These are phyloP conservation scores for Chlorops oryzae DNA, from an alignment of 1,140 invertebrate genomes.

Conservation along the genomic window DNA sequence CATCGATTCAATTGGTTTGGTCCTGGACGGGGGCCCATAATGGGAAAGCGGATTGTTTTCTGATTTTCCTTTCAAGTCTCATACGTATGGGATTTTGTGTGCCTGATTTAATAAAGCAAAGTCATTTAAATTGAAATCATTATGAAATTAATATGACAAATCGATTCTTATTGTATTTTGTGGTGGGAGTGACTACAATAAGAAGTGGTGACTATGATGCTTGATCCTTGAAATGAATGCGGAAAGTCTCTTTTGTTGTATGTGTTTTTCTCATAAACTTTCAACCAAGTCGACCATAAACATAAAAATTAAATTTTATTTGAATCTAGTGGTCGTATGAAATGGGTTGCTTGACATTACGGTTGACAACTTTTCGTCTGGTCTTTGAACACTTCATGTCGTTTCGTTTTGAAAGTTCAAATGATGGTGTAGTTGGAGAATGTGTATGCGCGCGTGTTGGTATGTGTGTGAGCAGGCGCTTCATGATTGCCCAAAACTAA, in stretches of 20 bases:
- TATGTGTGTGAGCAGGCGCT: not conserved
- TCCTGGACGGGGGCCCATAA: too few species aligned
- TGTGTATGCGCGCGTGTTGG: not conserved
- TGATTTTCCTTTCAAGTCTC: not conserved
- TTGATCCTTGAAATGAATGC: too few species aligned
- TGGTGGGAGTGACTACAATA: too few species aligned
- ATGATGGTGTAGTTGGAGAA: constrained; percentile 22
- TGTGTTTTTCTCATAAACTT: too few species aligned
- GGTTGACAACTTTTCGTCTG: constrained; percentile 39
- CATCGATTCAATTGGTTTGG: not conserved
- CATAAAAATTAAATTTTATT: too few species aligned
- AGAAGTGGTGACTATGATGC: too few species aligned
- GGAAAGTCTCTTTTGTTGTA: too few species aligned
- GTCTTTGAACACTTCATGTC: constrained; percentile 11
- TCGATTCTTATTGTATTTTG: constrained; percentile 11
- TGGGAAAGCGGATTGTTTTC: too few species aligned
- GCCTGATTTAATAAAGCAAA: constrained; percentile 12
- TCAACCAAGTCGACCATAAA: too few species aligned
- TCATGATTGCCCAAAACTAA: constrained; percentile 2
- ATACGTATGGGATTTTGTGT: not conserved
- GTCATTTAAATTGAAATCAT: constrained; percentile 14
- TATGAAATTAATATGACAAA: constrained; percentile 13
- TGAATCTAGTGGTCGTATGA: too few species aligned
- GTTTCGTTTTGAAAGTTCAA: constrained; percentile 33
- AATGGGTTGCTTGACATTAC: too few species aligned